Base-by-base conservation (phyloP, 2,113 vertebrate genomes). In the Phylloscopus trochiloides region DNA sequence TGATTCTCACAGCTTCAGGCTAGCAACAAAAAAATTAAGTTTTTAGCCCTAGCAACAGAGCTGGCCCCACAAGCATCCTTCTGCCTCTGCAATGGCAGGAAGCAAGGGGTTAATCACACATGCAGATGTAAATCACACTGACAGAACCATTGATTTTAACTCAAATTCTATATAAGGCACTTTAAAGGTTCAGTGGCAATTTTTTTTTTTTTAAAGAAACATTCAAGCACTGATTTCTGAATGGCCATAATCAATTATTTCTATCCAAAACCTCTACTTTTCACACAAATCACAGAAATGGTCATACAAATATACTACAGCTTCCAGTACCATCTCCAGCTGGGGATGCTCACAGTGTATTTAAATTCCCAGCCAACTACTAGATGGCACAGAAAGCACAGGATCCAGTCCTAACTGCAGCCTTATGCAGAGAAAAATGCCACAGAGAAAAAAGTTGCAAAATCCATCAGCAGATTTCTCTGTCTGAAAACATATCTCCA, bases 11-110 rank as follows among this genome's bases (percentile, higher is more conserved):
- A 0, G 90, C 54, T 73, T 40, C 50, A n/a, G 21, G 34, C 26
- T 57, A 68, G 50, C 45, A 86, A 79, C 7, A 61, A 50, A 70
- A 54, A 7, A 22, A 61, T 2, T 4, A 65, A 31, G 19, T 9
- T 54, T 87, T 71, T 42, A 70, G 90, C 90, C 92, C 78, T 54
- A 82, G 58, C 78, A 92, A 55, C 20, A 47, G 42, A 77, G 29
- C 42, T 31, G 31, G 34, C 26, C 31, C 29, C 14, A 40, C 5
- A 9, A 65, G 45, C 70, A 75, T 72, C 61, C 32, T 65, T 55
- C 61, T 59, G n/a, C 47, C 55, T 52, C 67, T 13, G 3, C 2
- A 3, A 50, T 2, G 7, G 36, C 58, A 61, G 38, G 58, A 61
- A 73, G 36, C 26, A 31, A 90, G 31, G 50, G 31, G 78, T 88